A percentile compares a stretch with the other conserved stretches of the same genome.
phyloP scores from a whole-genome alignment of 2,113 vertebrate genomes.

The Mastomys natalensis region DNA sequence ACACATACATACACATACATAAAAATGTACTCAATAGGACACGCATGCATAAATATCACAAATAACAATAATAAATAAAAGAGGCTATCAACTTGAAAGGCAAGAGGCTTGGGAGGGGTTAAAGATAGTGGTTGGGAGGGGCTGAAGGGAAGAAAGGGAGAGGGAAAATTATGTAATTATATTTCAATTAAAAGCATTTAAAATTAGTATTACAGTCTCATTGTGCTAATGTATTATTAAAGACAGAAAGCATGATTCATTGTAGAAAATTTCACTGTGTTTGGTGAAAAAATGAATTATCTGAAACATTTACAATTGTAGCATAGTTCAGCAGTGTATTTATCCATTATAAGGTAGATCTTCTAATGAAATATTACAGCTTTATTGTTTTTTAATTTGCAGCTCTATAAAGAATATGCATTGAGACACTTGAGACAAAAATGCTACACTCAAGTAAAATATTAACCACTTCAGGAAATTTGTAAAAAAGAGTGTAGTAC shows the following conservation, averaged over 20 bases:
- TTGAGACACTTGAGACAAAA: not conserved
- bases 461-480: not conserved
- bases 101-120: not conserved
- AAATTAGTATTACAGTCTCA: not conserved
- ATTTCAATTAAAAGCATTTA: not conserved
- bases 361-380: not conserved
- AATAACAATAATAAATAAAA: not conserved
- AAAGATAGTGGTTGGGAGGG: too few relatives aligned
- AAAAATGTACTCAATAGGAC: too few relatives aligned
- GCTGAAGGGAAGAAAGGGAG: not conserved
- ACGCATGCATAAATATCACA: not conserved
- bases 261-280: not conserved
- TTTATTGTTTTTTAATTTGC: not conserved
- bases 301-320: not conserved
- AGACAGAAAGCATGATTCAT: not conserved
- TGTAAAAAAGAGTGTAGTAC: slow-evolving; percentile 76
- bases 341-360: not conserved
- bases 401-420: not conserved
- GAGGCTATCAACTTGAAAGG: not conserved
- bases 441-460: not conserved
- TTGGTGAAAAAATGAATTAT: slow-evolving; percentile 21
- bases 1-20: not conserved
- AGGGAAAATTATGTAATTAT: not conserved
- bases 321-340: not conserved
- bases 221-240: not conserved